Conservation (phyloP, 2,888 invertebrate genomes). For the Diabrotica balteata region DNA sequence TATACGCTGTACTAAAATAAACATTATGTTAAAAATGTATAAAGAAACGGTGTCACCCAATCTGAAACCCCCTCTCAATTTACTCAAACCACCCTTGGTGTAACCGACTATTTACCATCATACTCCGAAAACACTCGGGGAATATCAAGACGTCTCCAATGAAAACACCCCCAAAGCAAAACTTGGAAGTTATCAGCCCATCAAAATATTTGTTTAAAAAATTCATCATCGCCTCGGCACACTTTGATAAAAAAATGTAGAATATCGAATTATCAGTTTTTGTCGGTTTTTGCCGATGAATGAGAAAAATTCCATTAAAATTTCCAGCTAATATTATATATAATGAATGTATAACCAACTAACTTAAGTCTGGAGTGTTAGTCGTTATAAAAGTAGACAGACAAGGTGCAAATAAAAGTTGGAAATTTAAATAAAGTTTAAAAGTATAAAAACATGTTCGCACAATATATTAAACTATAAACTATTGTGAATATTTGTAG, state of each 20-base stretch:
- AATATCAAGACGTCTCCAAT: background rate
- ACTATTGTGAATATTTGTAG: no score
- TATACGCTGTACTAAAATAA: no score
- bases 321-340: slow-evolving; percentile 2
- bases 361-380: no score
- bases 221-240: background rate
- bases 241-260: slow-evolving; percentile 2
- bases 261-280: slow-evolving; percentile 6
- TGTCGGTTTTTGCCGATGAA: background rate
- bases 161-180: background rate
- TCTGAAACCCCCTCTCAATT: background rate
- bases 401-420: no score
- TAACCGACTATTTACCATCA: background rate
- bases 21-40: no score
- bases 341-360: background rate
- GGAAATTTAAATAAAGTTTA: no score
- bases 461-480: no score
- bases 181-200: background rate
- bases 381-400: no score
- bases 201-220: slow-evolving; percentile 11
- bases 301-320: slow-evolving; percentile 4
- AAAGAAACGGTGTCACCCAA: no score
- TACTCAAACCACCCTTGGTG: background rate
- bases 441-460: no score
- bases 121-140: background rate